These are phyloP conservation scores for Steatocranus sp. DNA, from an alignment of 2,797 vertebrate genomes.

Conservation along the genomic window DNA sequence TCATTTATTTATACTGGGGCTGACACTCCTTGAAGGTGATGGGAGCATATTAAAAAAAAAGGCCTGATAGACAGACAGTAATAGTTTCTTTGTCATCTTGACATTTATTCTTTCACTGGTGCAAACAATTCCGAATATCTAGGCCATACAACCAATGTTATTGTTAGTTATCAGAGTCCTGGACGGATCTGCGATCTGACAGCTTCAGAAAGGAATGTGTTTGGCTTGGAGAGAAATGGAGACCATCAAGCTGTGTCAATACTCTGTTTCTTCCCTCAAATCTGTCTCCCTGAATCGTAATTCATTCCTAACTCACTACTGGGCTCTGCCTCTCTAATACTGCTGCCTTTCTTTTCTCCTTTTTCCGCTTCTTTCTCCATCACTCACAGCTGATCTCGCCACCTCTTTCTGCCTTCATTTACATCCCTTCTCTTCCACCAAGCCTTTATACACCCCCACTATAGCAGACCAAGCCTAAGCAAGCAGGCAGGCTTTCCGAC, in stretches of 20 bases:
- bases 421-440: slow-evolving; percentile 16
- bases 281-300: slow-evolving; percentile 12
- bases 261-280: slow-evolving; percentile 55
- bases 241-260: slow-evolving; percentile 71
- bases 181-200: slow-evolving; percentile 57
- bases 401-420: slow-evolving; percentile 14
- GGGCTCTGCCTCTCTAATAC: slow-evolving; percentile 5
- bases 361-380: not conserved
- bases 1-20: not conserved
- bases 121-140: slow-evolving; percentile 32
- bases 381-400: not conserved
- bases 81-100: not conserved
- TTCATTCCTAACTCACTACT: slow-evolving; percentile 4
- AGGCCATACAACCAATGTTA: slow-evolving; percentile 23
- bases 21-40: not conserved
- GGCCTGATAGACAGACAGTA: not conserved
- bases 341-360: slow-evolving; percentile 19
- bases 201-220: slow-evolving; percentile 67
- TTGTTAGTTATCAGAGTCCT: slow-evolving; percentile 54
- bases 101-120: slow-evolving; percentile 11
- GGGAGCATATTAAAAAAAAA: not conserved
- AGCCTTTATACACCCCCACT: slow-evolving; percentile 15
- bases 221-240: slow-evolving; percentile 54
- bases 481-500: slow-evolving; percentile 64
- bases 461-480: slow-evolving; percentile 27